Percentiles rank a stretch among this genome's conserved stretches.
Conservation (phyloP, 1,140 invertebrate genomes). For the Globodera rostochiensis region DNA sequence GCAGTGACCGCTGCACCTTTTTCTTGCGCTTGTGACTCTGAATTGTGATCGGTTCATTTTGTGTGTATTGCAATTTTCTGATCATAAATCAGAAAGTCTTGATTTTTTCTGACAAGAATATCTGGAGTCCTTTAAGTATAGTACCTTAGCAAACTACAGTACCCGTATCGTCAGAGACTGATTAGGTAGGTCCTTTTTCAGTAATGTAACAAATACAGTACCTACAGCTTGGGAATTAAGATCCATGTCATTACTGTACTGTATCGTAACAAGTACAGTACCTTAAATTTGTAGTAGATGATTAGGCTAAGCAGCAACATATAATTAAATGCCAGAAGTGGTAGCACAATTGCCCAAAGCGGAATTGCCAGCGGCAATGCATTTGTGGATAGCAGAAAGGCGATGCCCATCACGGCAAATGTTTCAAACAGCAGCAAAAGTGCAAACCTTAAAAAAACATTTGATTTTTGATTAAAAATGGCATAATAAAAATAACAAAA, state of each 20-base stretch:
- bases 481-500: not conserved
- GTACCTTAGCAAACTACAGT: too few species aligned
- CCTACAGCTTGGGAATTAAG: too few species aligned
- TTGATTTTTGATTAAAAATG: not conserved
- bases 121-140: too few species aligned
- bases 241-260: too few species aligned
- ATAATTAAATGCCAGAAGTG: constrained; percentile 49
- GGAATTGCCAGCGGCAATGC: constrained; percentile 35
- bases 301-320: constrained; percentile 35
- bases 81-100: too few species aligned
- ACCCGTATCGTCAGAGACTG: too few species aligned
- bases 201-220: too few species aligned
- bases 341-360: constrained; percentile 45
- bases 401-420: constrained; percentile 31
- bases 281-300: constrained; percentile 50
- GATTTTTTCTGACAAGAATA: too few species aligned
- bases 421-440: constrained; percentile 24
- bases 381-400: constrained; percentile 28
- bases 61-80: too few species aligned
- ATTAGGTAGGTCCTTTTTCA: too few species aligned
- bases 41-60: too few species aligned
- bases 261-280: not conserved
- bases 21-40: constrained; percentile 21
- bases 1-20: not conserved
- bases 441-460: not conserved